Evolutionary conservation across 2,888 invertebrate genomes (phyloP).

Genomic region (Hypena proboscidalis): DNA sequence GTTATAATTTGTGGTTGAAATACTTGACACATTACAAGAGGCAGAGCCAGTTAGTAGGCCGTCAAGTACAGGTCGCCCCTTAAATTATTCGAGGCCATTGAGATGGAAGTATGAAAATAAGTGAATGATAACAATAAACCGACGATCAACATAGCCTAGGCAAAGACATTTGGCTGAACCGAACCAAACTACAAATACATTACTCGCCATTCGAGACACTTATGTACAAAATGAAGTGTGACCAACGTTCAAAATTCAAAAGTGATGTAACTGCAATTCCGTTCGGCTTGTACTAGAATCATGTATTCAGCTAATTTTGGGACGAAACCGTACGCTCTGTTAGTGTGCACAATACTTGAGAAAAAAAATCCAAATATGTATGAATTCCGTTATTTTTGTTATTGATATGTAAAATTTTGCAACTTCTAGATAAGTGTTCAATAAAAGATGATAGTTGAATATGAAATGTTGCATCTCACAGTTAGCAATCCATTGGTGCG

Average conservation of each 20-base stretch:
- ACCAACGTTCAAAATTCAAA: constrained; percentile 51
- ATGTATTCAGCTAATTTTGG: constrained; percentile 54
- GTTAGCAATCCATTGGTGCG: constrained; percentile 17
- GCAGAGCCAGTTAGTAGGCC: constrained; percentile 11
- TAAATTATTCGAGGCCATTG: constrained; percentile 56
- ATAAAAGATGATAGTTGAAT: too few species aligned
- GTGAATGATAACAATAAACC: constrained; percentile 33
- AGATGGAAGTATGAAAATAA: constrained; percentile 30
- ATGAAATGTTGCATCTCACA: too few species aligned
- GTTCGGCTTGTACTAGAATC: constrained; percentile 55
- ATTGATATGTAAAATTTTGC: constrained; percentile 39
- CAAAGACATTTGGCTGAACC: constrained; percentile 44
- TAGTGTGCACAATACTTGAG: constrained; percentile 23
- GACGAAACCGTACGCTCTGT: constrained; percentile 55
- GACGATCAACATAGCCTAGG: constrained; percentile 61
- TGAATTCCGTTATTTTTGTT: constrained; percentile 25
- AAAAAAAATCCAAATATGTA: constrained; percentile 5
- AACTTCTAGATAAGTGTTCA: too few species aligned
- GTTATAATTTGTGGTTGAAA: not conserved
- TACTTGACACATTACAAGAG: constrained; percentile 22
- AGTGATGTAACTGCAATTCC: constrained; percentile 57
- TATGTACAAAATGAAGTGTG: constrained; percentile 70
- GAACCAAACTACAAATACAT: constrained; percentile 58
- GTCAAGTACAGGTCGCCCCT: constrained; percentile 41
- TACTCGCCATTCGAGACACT: constrained; percentile 53